Evolutionary conservation across 2,888 invertebrate species (phyloP).

Genomic region (Dasysyrphus albostriatus): DNA sequence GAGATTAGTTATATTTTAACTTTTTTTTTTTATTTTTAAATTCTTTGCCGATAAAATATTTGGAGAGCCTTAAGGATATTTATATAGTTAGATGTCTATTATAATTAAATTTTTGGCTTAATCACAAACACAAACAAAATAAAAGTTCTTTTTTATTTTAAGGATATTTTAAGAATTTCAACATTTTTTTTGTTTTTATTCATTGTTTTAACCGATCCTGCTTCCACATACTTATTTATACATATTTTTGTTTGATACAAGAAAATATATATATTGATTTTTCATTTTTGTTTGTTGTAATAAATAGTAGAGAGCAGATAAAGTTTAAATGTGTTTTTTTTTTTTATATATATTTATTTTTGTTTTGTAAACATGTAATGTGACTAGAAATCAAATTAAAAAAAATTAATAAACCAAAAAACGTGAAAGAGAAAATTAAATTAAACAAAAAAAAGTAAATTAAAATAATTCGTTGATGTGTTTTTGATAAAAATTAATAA

Average conservation of each 20-base stretch:
- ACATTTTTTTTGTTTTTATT: conserved; percentile 71
- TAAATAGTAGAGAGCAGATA: conserved; percentile 76
- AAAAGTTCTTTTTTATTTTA: conserved; percentile 12
- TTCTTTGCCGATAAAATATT: conserved; percentile 66
- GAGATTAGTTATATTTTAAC: conserved; percentile 41
- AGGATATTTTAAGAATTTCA: conserved; percentile 46
- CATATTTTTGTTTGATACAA: conserved; percentile 75
- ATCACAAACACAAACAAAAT: conserved; percentile 24
- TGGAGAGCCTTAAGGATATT: conserved; percentile 65
- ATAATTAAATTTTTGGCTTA: conserved; percentile 48
- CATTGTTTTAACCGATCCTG: conserved; percentile 83
- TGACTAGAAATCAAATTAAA: not conserved
- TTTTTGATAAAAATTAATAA: conserved; percentile 78
- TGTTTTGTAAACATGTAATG: conserved; percentile 19
- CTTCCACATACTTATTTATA: conserved; percentile 81
- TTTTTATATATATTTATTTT: conserved; percentile 72
- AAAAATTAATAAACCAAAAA: not conserved
- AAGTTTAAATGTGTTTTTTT: conserved; percentile 11
- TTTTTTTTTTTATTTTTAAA: conserved; percentile 12
- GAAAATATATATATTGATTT: conserved; percentile 61
- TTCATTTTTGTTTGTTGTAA: conserved; percentile 72
- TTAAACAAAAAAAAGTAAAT: not conserved
- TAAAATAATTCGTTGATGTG: conserved; percentile 9
- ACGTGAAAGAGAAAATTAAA: conserved; percentile 29
- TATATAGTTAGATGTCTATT: conserved; percentile 34